Evolutionary conservation across 1,140 invertebrate genomes (phyloP).

Genomic region (Drosophila pachea): DNA sequence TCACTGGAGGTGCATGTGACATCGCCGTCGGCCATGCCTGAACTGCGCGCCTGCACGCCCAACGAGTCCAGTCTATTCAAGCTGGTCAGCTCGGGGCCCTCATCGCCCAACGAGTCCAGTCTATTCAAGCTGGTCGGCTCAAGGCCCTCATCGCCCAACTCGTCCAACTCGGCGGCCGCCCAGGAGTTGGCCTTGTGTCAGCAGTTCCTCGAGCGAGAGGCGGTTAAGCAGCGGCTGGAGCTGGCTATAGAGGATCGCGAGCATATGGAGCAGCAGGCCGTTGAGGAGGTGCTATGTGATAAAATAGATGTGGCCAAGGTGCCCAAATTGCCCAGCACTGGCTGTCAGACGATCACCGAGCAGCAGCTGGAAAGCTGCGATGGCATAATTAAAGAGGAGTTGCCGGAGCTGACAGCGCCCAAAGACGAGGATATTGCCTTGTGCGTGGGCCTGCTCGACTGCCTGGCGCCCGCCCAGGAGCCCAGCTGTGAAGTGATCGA

Average conservation of each 20-base stretch:
- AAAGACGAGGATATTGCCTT: conserved; percentile 57
- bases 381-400: conserved; percentile 21
- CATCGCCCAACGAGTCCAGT: conserved; percentile 71
- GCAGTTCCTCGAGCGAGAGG: conserved; percentile 44
- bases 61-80: conserved; percentile 73
- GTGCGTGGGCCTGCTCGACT: conserved; percentile 54
- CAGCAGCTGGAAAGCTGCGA: conserved; percentile 55
- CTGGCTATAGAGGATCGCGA: conserved; percentile 47
- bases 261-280: conserved; percentile 49
- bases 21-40: conserved; percentile 57
- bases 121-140: conserved; percentile 67
- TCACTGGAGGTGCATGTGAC: conserved; percentile 46
- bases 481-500: conserved; percentile 61
- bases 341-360: conserved; percentile 52
- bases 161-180: neutral
- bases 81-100: conserved; percentile 57
- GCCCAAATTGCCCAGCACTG: conserved; percentile 59
- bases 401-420: conserved; percentile 21
- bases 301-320: conserved; percentile 59
- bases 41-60: conserved; percentile 51
- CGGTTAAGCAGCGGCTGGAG: conserved; percentile 3
- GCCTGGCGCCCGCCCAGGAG: conserved; percentile 65
- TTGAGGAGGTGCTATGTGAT: conserved; percentile 63
- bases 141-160: conserved; percentile 54
- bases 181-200: conserved; percentile 48